Percentiles rank a stretch among this genome's conserved stretches.
Evolutionary conservation across 2,888 invertebrate species (phyloP).

Genomic region (Drosophila glabriapex): DNA sequence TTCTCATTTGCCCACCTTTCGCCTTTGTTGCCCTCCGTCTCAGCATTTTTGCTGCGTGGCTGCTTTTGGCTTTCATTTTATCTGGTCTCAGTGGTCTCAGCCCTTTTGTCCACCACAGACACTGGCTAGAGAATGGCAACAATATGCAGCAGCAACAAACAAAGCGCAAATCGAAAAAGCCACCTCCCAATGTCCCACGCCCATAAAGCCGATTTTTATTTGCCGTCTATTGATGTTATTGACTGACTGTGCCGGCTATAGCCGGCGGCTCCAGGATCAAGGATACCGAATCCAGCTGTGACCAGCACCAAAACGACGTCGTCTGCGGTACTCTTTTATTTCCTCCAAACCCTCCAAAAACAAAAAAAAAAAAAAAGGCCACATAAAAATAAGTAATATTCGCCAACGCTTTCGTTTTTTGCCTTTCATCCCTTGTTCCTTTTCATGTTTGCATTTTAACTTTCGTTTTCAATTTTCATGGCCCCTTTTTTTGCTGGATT

Average conservation of each 20-base stretch:
- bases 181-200: slow-evolving; percentile 32
- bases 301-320: slow-evolving; percentile 48
- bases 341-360: background rate
- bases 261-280: slow-evolving; percentile 20
- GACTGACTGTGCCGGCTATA: slow-evolving; percentile 53
- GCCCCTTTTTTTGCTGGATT: slow-evolving; percentile 29
- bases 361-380: slow-evolving; percentile 21
- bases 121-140: slow-evolving; percentile 50
- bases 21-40: slow-evolving; percentile 6
- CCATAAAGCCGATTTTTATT: slow-evolving; percentile 67
- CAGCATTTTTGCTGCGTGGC: slow-evolving; percentile 76
- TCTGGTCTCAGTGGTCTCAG: slow-evolving; percentile 22
- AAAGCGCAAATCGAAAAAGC: slow-evolving; percentile 67
- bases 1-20: background rate
- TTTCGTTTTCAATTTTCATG: slow-evolving; percentile 77
- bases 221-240: slow-evolving; percentile 80
- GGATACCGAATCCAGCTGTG: slow-evolving; percentile 60
- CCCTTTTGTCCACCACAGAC: slow-evolving; percentile 67
- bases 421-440: slow-evolving; percentile 1
- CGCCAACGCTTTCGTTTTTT: slow-evolving; percentile 48
- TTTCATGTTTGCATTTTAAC: slow-evolving; percentile 62
- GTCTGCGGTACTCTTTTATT: slow-evolving; percentile 27
- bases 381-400: slow-evolving; percentile 74
- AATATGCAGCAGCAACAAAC: slow-evolving; percentile 58
- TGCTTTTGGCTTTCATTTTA: slow-evolving; percentile 73